Evolutionary conservation across 37 sponge, comb jelly and placozoan genomes (phyloP), one percentile per base, ranked within the genome.

Genomic region (Geodia barretti): DNA sequence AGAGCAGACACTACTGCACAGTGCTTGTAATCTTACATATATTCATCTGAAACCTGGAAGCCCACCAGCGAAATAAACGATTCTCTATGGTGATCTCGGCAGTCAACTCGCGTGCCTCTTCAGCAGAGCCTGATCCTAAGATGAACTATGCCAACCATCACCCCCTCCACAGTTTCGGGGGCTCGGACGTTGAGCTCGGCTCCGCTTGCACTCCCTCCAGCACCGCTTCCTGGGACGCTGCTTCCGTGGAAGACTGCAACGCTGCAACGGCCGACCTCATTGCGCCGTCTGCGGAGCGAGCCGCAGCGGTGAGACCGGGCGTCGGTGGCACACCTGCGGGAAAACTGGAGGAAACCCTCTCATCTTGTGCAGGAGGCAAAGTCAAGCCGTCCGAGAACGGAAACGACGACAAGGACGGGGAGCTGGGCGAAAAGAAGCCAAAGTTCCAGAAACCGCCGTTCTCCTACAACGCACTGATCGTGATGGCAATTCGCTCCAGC

Each of bases 391-490:
- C 30, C 62, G 70, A 83, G 14, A 42, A 41, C n/a, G 74, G 58
- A 19, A 54, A 68, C 43, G 79, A 79, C 4, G 76, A 76, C 26
- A 59, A 79, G 5, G 70, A 71, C 29, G 43, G 58, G 1, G 71
- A 84, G 24, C 25, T 62, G 28, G 88, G 81, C 36, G 67, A 72
- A 11, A 85, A 85, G 79, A 84, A 77, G 41, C 60, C 62, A 20
- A 87, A 89, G 43, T 58, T 79, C 33, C 86, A 88, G 71, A 95
- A 95, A 41, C 98, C 98, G 21, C 91, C 96, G 1, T 97, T 86
- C 76, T 97, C 98, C 32, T 97, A 97, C 91, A 97, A 91, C 80
- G 96, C 98, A 34, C 74, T 97, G 62, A 97, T 97, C 43, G 91
- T 93, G 47, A 97, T 97, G 98, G 98, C 98, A 20, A 97, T 97